These are phyloP conservation scores for Coreoperca whiteheadi DNA, from an alignment of 2,113 vertebrate species.

Conservation along the genomic window DNA sequence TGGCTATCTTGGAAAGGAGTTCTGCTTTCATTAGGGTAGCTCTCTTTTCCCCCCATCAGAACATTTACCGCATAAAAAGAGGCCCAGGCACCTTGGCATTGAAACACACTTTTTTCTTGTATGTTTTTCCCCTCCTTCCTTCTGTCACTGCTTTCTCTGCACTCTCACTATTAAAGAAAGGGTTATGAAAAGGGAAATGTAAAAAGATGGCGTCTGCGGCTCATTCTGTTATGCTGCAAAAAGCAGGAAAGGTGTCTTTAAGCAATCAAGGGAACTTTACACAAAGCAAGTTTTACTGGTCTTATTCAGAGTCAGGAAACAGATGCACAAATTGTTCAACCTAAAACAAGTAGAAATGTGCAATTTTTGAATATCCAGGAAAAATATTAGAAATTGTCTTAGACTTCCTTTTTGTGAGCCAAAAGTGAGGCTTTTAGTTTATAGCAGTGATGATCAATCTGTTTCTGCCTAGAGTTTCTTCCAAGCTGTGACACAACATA, in stretches of 20 bases:
- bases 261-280: constrained; percentile 70
- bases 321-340: constrained; percentile 61
- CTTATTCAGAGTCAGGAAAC: constrained; percentile 45
- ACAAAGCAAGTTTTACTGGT: constrained; percentile 47
- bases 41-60: constrained; percentile 69
- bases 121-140: constrained; percentile 35
- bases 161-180: constrained; percentile 42
- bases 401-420: constrained; percentile 6
- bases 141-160: constrained; percentile 1
- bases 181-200: constrained; percentile 71
- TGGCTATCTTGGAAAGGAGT: constrained; percentile 78
- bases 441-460: not conserved
- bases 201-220: constrained; percentile 72
- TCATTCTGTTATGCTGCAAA: constrained; percentile 63
- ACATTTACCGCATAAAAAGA: constrained; percentile 77
- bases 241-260: constrained; percentile 61
- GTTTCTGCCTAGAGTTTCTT: not conserved
- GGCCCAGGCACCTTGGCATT: constrained; percentile 77
- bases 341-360: constrained; percentile 47
- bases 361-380: constrained; percentile 29
- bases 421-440: not conserved
- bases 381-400: constrained; percentile 29
- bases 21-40: constrained; percentile 80
- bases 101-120: constrained; percentile 61
- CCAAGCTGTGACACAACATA: constrained; percentile 1